Evolutionary conservation across 2,797 vertebrate species (phyloP).

Genomic region (Coregonus sp.): DNA sequence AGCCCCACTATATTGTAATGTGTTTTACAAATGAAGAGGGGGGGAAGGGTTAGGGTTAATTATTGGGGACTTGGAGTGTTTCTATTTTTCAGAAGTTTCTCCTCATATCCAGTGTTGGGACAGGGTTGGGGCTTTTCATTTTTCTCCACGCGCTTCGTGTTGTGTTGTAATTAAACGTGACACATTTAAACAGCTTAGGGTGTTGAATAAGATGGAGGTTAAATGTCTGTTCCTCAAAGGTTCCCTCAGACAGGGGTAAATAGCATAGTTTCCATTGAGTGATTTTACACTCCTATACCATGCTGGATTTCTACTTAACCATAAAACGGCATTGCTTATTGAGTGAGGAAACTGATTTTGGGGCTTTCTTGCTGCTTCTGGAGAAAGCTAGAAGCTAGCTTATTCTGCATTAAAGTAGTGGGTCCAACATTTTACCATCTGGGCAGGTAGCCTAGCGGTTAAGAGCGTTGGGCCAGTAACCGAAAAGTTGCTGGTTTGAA

Average conservation of each 20-base stretch:
- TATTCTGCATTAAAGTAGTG: not conserved
- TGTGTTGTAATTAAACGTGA: slow-evolving; percentile 38
- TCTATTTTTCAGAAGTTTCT: slow-evolving; percentile 11
- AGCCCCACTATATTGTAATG: not conserved
- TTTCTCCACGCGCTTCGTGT: not conserved
- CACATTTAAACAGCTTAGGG: slow-evolving; percentile 48
- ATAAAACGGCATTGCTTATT: not conserved
- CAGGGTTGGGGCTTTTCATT: too few relatives aligned
- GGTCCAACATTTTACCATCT: not conserved
- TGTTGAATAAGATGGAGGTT: slow-evolving; percentile 24
- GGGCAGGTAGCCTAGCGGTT: not conserved
- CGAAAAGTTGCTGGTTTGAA: too few relatives aligned
- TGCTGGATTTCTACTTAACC: not conserved
- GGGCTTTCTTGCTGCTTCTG: not conserved
- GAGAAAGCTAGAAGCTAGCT: not conserved
- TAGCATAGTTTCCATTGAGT: slow-evolving; percentile 24
- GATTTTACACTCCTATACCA: not conserved
- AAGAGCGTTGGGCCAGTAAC: too few relatives aligned
- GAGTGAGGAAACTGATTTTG: not conserved
- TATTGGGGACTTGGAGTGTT: slow-evolving; percentile 20
- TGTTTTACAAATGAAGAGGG: slow-evolving; percentile 64
- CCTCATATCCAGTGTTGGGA: not conserved
- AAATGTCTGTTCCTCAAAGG: not conserved
- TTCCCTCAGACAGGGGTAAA: slow-evolving; percentile 24
- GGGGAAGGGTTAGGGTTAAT: slow-evolving; percentile 27